Evolutionary conservation across 1,140 invertebrate species (phyloP).

Genomic region (Paramacrobiotus metropolitanus): DNA sequence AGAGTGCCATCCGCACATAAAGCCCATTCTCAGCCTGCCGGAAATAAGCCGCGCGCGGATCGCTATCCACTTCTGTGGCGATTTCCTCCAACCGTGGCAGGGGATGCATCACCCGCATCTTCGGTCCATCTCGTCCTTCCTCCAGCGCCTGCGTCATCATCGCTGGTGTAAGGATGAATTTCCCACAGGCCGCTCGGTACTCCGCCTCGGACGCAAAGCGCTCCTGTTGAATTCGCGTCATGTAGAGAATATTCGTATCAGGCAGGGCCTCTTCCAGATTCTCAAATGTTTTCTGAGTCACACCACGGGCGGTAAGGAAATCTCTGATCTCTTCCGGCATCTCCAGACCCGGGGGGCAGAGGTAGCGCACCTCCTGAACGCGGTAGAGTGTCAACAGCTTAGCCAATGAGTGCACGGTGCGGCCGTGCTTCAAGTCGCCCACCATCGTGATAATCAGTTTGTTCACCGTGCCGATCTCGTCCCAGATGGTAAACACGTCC

Average conservation of each 20-base stretch:
- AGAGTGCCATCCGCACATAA: conserved; percentile 89
- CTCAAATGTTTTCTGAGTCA: conserved; percentile 37
- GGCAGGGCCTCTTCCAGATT: conserved; percentile 57
- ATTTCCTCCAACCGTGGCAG: conserved; percentile 34
- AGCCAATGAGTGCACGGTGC: conserved; percentile 91
- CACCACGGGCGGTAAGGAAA: conserved; percentile 48
- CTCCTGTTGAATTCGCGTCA: conserved; percentile 91
- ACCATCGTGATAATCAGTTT: conserved; percentile 74
- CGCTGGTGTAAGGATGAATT: conserved; percentile 70
- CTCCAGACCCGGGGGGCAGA: conserved; percentile 53
- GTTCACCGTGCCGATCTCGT: conserved; percentile 96
- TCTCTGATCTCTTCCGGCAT: conserved; percentile 70
- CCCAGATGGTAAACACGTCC: conserved; percentile 90
- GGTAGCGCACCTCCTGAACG: conserved; percentile 54
- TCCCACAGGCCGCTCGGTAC: conserved; percentile 62
- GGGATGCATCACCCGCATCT: conserved; percentile 93
- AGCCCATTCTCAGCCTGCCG: conserved; percentile 90
- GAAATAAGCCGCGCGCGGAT: conserved; percentile 92
- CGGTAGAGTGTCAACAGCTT: conserved; percentile 66
- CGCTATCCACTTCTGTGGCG: conserved; percentile 62
- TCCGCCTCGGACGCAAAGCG: conserved; percentile 58
- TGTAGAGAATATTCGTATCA: conserved; percentile 87
- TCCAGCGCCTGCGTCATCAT: conserved; percentile 79
- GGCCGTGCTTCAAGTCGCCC: conserved; percentile 87
- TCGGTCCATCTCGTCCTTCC: conserved; percentile 17